Conservation (phyloP, 2,113 vertebrate genomes). For the Tamias sibiricus region DNA sequence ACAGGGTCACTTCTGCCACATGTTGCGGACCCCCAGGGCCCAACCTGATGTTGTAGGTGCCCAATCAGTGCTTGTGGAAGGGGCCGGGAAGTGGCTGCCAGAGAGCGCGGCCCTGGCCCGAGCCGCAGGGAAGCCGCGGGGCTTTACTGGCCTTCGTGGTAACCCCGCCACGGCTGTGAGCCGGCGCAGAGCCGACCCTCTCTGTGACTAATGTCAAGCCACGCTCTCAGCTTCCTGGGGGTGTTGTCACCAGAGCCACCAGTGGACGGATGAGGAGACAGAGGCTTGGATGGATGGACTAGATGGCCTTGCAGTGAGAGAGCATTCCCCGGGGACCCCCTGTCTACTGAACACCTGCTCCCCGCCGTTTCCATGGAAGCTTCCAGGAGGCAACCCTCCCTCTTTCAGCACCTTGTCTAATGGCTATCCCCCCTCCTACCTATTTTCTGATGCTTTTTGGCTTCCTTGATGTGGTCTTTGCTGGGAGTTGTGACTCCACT, state of each 20-base stretch:
- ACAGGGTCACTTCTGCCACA: neutral
- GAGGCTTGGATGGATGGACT: neutral
- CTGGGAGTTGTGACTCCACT: neutral
- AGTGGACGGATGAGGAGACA: neutral
- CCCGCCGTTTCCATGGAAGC: neutral
- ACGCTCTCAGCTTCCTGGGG: neutral
- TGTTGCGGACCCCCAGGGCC: too few relatives aligned
- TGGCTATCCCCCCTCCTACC: neutral
- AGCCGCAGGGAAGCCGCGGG: neutral
- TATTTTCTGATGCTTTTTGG: neutral
- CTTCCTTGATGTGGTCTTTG: neutral
- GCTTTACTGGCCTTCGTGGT: neutral
- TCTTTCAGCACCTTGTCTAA: neutral
- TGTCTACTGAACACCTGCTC: neutral
- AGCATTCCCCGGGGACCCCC: neutral
- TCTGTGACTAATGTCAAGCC: neutral
- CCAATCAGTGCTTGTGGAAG: neutral
- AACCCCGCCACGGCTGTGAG: neutral
- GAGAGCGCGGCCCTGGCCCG: neutral
- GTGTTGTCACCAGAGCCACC: neutral
- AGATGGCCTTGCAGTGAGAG: neutral
- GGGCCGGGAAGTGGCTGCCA: neutral
- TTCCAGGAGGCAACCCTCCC: neutral
- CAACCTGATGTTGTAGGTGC: too few relatives aligned
- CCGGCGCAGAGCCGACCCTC: neutral